Conservation (phyloP, 2,888 invertebrate species). For the Agrotis exclamationis region DNA sequence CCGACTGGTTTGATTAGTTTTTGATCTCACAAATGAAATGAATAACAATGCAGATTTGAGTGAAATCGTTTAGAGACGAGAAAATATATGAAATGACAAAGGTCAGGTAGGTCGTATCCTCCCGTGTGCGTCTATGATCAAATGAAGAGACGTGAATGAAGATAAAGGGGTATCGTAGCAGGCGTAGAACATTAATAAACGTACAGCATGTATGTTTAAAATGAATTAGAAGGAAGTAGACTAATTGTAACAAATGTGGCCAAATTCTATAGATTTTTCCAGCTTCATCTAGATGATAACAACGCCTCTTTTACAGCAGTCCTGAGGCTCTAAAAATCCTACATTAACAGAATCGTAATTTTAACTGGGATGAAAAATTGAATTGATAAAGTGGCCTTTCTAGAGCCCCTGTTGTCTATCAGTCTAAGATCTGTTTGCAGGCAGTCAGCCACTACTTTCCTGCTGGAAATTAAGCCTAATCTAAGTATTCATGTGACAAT, state of each 20-base stretch:
- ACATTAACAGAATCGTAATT: no score
- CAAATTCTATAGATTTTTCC: neutral
- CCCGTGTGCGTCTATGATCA: neutral
- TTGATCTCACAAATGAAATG: neutral
- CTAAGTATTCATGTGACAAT: constrained; percentile 3
- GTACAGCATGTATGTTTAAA: neutral
- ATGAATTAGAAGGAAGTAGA: constrained; percentile 3
- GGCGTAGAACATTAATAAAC: neutral
- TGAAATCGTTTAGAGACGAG: neutral
- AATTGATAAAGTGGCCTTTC: no score
- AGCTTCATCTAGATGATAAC: neutral
- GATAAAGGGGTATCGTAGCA: neutral
- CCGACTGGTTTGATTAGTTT: constrained; percentile 6
- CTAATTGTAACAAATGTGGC: neutral
- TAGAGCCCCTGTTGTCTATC: no score
- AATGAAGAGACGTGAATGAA: neutral
- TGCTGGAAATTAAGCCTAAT: constrained; percentile 19
- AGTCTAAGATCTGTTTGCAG: no score
- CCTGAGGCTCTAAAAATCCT: no score
- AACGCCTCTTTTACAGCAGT: constrained; percentile 4
- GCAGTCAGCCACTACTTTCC: no score
- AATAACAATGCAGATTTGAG: neutral
- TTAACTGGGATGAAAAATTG: no score
- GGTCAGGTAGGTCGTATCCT: neutral
- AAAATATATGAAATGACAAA: neutral